phyloP scores from a whole-genome alignment of 2,797 vertebrate genomes.

The Gambusia yucatana region DNA sequence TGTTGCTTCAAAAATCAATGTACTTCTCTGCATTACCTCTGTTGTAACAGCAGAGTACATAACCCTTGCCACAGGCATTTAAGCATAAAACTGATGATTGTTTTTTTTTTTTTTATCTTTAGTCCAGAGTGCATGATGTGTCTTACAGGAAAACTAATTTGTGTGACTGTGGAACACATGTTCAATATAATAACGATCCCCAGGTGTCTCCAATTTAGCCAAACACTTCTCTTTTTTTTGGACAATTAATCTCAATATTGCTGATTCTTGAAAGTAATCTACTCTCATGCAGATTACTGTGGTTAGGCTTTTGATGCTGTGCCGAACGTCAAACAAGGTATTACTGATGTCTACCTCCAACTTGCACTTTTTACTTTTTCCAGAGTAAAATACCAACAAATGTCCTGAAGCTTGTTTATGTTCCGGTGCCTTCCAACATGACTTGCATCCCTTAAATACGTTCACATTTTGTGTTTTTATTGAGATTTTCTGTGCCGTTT shows the following conservation, averaged over 20 bases:
- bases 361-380: neutral
- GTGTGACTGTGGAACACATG: neutral
- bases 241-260: neutral
- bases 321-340: neutral
- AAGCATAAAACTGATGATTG: neutral
- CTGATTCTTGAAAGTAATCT: neutral
- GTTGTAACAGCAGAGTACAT: neutral
- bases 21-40: neutral
- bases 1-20: slow-evolving; percentile 2
- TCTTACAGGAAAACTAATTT: neutral
- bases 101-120: slow-evolving; percentile 3
- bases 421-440: neutral
- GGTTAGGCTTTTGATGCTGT: neutral
- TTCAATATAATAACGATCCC: neutral
- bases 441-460: neutral
- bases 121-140: neutral
- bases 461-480: neutral
- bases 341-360: neutral
- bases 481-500: neutral
- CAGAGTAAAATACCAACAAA: neutral
- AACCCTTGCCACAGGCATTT: slow-evolving; percentile 6
- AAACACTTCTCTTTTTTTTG: neutral
- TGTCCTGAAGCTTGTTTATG: neutral
- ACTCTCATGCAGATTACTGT: neutral
- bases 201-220: neutral